phyloP scores from a whole-genome alignment of 2,888 invertebrate genomes.

The Hirudinaria manillensis region DNA sequence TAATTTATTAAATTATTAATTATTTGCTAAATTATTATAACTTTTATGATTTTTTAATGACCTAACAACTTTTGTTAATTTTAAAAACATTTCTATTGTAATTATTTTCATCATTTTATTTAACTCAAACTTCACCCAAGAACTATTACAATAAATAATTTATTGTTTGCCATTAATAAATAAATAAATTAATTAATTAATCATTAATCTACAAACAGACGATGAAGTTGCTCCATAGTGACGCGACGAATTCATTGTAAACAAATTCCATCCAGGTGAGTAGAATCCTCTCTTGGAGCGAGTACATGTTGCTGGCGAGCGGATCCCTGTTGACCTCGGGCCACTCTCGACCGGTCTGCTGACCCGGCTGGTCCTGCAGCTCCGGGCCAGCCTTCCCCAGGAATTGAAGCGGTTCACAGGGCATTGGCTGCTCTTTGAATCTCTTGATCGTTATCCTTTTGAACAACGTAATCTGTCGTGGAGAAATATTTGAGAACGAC shows the following conservation, averaged over 20 bases:
- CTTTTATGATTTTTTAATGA: background rate
- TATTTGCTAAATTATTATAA: background rate
- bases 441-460: no score
- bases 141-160: no score
- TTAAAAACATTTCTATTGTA: no score
- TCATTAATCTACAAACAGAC: background rate
- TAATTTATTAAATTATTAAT: background rate
- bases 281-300: conserved; percentile 50
- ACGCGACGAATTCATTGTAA: background rate
- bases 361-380: conserved; percentile 44
- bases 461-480: no score
- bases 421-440: no score
- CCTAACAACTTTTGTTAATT: no score
- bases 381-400: conserved; percentile 22
- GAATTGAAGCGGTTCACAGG: no score
- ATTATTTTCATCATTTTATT: no score
- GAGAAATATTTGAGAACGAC: no score
- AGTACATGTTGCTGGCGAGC: conserved; percentile 52
- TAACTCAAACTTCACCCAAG: no score
- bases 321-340: conserved; percentile 52
- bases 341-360: conserved; percentile 41
- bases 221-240: background rate
- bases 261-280: conserved; percentile 52
- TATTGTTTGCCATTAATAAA: no score
- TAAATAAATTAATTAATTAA: no score